Base-by-base conservation (phyloP, 92 coral and sea anemone species). In the Porites rus region DNA sequence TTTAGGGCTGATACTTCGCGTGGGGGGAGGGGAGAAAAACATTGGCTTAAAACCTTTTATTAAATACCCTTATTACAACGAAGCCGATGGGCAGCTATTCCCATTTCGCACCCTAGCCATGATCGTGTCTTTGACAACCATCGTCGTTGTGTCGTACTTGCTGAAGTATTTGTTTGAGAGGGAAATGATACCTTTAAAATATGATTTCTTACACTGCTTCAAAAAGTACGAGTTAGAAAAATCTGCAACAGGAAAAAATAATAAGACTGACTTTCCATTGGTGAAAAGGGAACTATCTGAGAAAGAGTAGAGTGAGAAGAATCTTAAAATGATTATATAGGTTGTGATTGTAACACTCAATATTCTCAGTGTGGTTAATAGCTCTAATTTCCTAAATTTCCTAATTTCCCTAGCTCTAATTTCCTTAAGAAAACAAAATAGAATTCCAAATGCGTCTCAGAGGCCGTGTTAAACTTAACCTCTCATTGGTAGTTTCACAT, bases 21-120 rank as follows among this genome's bases (percentile, higher is more conserved):
- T 96, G 38, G 82, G 90, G 38, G 98, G 98, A 22, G 98, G 98
- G 18, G 97, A 96, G 80, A 61, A 87, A n/a, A 84, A 91, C 58
- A 88, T 96, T 50, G 91, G 92, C 51, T 81, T 92, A 46, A 92
- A 93, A 3, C 79, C 93, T 76, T 82, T 96, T 12, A 88, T 96
- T 31, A 81, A 94, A 82, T 96, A 84, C 69, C 98, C 98, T 1
- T 94, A 84, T 78, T 96, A 92, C 79, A 87, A 83, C 79, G 92
- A 80, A 3, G 65, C 59, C 0, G 51, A 59, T 9, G 87, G 88
- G 31, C 97, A 94, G 78, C 84, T 89, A 58, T 92, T 94, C 71
- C 97, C 97, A 18, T 94, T 81, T 79, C 90, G 91, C 4, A 92
- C 97, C 22, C 77, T 94, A 13, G 80, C 94, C 53, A 94, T 93